Base-by-base conservation (phyloP, 35 echinoderm and acorn worm genomes). In the Heliocidaris tuberculata region DNA sequence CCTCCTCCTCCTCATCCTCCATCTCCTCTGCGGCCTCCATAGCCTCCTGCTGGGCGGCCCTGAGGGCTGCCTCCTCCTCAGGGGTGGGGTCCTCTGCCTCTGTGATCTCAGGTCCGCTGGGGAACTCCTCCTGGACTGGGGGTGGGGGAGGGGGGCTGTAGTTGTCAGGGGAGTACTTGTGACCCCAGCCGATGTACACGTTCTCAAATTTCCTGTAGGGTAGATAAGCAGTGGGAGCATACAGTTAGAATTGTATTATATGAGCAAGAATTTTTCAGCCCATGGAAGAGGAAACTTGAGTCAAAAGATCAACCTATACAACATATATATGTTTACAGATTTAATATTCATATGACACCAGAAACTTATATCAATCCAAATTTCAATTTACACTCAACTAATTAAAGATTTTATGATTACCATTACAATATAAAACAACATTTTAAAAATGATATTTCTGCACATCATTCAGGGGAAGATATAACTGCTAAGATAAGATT, bases 111-210 rank as follows among this genome's bases (percentile, higher is more conserved):
- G 97, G 98, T 7, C 98, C 98, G 49, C 98, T 99, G 31, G 98
- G 98, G 94, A 97, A 99, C 86, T 99, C 98, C 91, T 97, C 97
- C 86, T 97, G 95, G 50, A 97, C 98, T 54, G 96, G 95, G 54
- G 98, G 97, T 16, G 97, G 98, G 56, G 98, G 97, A 54, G 97
- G 96, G 0, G 98, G 98, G 93, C 98, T 99, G 95, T 99, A 99
- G 95, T 99, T 99, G 94, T 99, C 98, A 31, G 98, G 96, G 30
- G 96, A 97, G 90, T 97, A 99, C 95, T 99, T 99, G 96, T 99
- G 98, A n/a, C 96, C 98, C 86, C 92, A 96, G 49, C 98, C 98
- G 65, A 99, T 85, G 95, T 99, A 99, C 30, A 99, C 96, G 85
- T 99, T 99, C 92, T 99, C 98, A 97, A 99, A 99, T 97, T 97